These are phyloP conservation scores for Etheostoma cragini DNA, from an alignment of 2,113 vertebrate species.

Conservation along the genomic window DNA sequence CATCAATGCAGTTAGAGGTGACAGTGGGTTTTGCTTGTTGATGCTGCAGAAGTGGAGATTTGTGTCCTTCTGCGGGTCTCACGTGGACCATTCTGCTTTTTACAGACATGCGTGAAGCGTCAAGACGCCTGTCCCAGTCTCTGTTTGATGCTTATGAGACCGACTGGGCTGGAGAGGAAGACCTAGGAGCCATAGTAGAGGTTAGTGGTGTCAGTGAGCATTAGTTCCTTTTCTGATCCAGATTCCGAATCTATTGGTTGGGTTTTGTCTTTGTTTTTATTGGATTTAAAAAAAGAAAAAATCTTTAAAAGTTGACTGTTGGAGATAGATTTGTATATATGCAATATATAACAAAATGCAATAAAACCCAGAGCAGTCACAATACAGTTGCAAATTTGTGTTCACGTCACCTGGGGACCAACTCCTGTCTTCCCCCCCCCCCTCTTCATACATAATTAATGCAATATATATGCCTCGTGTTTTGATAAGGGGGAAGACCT, in stretches of 20 bases:
- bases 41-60: constrained; percentile 6
- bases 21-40: not conserved
- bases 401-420: not conserved
- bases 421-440: not conserved
- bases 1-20: constrained; percentile 91
- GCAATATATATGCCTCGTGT: constrained; percentile 11
- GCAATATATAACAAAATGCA: too few relatives aligned
- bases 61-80: constrained; percentile 22
- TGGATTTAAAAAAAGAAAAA: too few relatives aligned
- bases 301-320: too few relatives aligned
- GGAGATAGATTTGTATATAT: too few relatives aligned
- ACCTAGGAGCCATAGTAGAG: constrained; percentile 87
- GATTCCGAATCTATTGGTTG: too few relatives aligned
- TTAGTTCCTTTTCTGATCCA: too few relatives aligned
- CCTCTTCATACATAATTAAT: constrained; percentile 55
- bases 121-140: constrained; percentile 89
- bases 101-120: constrained; percentile 94
- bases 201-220: constrained; percentile 71
- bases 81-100: not conserved
- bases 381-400: not conserved
- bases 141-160: constrained; percentile 90
- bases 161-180: constrained; percentile 89
- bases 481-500: constrained; percentile 91
- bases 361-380: too few relatives aligned
- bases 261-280: too few relatives aligned